phyloP scores from a whole-genome alignment of 2,113 vertebrate species.

The Hystrix cristata region DNA sequence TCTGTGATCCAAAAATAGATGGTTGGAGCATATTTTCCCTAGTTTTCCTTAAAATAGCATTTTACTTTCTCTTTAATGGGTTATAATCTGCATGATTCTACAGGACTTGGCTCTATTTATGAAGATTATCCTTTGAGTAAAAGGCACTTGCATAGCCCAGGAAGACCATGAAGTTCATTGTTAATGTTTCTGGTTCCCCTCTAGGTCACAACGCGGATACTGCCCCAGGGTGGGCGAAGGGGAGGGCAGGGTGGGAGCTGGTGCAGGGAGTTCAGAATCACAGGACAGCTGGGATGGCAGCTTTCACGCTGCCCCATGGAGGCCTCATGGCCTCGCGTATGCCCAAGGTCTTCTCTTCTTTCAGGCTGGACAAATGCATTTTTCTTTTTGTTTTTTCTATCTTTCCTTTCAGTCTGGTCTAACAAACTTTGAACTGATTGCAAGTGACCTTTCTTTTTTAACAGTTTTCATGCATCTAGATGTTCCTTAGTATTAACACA shows the following conservation, averaged over 20 bases:
- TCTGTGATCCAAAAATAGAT: slow-evolving; percentile 56
- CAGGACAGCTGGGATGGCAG: accelerated
- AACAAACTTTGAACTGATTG: background rate
- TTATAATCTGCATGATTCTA: background rate
- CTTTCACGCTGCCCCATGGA: accelerated
- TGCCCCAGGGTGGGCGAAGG: background rate
- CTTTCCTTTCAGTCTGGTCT: background rate
- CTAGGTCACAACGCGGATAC: background rate
- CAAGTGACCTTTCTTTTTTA: background rate
- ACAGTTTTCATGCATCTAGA: background rate
- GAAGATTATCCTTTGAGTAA: background rate
- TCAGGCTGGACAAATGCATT: background rate
- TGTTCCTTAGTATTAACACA: background rate
- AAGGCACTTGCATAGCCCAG: background rate
- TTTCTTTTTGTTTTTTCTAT: background rate
- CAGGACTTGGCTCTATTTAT: background rate
- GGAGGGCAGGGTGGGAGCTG: background rate
- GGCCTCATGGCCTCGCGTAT: accelerated
- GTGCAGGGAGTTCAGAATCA: background rate
- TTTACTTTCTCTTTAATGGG: slow-evolving; percentile 47
- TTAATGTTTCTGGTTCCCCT: background rate
- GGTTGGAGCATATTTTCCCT: background rate
- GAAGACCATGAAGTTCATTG: background rate
- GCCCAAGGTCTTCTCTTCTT: background rate
- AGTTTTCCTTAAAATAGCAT: slow-evolving; percentile 57